phyloP scores from a whole-genome alignment of 2,797 vertebrate genomes.

The Danio aesculapii region DNA sequence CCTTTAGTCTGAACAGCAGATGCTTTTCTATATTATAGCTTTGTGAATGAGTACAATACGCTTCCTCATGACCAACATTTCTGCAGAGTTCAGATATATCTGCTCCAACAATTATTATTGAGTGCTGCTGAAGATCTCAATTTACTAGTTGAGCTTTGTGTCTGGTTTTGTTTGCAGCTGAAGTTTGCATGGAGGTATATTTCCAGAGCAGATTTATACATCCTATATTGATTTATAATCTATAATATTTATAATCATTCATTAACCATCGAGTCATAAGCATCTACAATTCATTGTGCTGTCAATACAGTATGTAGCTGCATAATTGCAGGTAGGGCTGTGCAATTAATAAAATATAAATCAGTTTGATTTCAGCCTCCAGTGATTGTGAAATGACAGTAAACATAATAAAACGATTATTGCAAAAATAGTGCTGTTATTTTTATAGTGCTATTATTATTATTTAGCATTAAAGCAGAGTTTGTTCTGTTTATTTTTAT shows the following conservation, averaged over 20 bases:
- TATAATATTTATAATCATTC: too few relatives aligned
- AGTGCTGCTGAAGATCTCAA: background rate
- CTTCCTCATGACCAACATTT: too few relatives aligned
- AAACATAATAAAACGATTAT: too few relatives aligned
- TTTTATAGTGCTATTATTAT: too few relatives aligned
- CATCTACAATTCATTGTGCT: background rate
- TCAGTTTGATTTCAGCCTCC: too few relatives aligned
- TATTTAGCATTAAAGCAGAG: too few relatives aligned
- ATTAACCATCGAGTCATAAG: background rate
- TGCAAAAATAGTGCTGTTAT: too few relatives aligned
- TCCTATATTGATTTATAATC: too few relatives aligned
- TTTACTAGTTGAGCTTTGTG: background rate
- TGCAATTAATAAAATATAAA: too few relatives aligned
- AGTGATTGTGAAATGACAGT: too few relatives aligned
- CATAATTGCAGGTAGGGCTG: background rate
- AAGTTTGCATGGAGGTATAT: background rate
- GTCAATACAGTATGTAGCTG: background rate
- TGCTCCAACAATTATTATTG: background rate
- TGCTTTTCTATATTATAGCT: background rate
- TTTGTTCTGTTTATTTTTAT: too few relatives aligned
- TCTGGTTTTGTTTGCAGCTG: background rate
- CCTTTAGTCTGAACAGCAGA: background rate
- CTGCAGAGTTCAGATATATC: background rate
- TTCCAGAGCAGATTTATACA: background rate
- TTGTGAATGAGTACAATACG: background rate